These are phyloP conservation scores for Hydrolagus affinis DNA, from an alignment of 2,113 vertebrate genomes.

Conservation along the genomic window DNA sequence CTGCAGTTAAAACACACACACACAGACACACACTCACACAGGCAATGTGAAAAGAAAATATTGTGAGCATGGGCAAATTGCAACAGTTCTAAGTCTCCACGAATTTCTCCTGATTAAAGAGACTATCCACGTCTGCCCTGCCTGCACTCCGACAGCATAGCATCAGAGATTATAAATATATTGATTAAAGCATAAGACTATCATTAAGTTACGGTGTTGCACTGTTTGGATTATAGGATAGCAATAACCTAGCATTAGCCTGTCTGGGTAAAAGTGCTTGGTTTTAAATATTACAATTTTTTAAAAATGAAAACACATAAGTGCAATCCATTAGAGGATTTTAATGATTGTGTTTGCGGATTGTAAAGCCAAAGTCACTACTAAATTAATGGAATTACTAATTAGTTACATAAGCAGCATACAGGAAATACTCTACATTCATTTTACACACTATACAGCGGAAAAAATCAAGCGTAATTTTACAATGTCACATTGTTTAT, in stretches of 20 bases:
- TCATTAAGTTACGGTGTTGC: background rate
- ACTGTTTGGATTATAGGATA: background rate
- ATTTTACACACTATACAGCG: background rate
- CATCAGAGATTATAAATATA: slow-evolving; percentile 8
- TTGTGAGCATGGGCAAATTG: too few relatives aligned
- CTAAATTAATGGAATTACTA: background rate
- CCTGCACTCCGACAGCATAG: background rate
- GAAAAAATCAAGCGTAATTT: slow-evolving; percentile 5
- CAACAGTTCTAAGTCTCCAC: too few relatives aligned
- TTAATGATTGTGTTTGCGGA: slow-evolving; percentile 2
- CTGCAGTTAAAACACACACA: too few relatives aligned
- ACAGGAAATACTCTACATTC: background rate
- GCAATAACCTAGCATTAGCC: background rate
- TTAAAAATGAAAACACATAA: background rate
- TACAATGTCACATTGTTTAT: background rate
- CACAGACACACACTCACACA: too few relatives aligned
- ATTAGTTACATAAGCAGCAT: background rate
- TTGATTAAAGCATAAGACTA: background rate
- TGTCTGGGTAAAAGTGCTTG: background rate
- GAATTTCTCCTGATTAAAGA: background rate
- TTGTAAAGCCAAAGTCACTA: background rate
- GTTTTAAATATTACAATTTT: background rate
- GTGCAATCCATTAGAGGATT: background rate
- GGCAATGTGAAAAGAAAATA: too few relatives aligned
- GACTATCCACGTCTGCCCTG: background rate